Percentiles rank a stretch among this genome's conserved stretches.
phyloP scores from a whole-genome alignment of 2,888 invertebrate genomes.

The Mythimna pallens region DNA sequence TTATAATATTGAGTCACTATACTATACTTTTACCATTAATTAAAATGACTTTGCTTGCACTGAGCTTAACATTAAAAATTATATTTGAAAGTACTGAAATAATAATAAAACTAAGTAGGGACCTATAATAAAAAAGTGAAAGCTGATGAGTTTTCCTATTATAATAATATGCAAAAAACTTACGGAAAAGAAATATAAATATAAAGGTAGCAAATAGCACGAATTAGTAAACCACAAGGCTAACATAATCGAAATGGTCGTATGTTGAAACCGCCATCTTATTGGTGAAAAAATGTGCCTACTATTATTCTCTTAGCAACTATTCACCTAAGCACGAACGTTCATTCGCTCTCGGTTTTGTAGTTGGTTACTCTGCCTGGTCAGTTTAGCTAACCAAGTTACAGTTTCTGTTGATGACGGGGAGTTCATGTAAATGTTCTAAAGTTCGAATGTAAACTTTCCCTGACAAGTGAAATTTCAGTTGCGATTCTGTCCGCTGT shows the following conservation, averaged over 20 bases:
- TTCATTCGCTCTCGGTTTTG: neutral
- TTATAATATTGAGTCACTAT: too few species aligned
- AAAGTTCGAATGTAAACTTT: slow-evolving; percentile 20
- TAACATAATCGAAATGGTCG: neutral
- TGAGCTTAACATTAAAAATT: too few species aligned
- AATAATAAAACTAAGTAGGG: too few species aligned
- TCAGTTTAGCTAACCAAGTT: neutral
- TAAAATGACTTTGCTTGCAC: too few species aligned
- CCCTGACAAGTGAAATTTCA: slow-evolving; percentile 12
- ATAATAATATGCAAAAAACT: too few species aligned
- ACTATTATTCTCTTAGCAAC: slow-evolving; percentile 32
- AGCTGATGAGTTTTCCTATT: too few species aligned
- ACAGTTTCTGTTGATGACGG: slow-evolving; percentile 26
- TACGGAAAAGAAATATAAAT: too few species aligned
- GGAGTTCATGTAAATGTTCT: slow-evolving; percentile 28
- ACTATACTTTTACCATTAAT: too few species aligned
- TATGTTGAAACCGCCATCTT: neutral
- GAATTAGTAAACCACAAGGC: neutral
- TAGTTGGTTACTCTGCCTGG: neutral
- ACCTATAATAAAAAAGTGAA: too few species aligned
- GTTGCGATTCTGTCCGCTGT: slow-evolving; percentile 1
- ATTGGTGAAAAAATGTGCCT: slow-evolving; percentile 21
- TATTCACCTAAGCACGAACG: neutral
- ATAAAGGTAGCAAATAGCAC: too few species aligned
- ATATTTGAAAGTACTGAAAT: too few species aligned